A percentile compares a stretch with the other conserved stretches of the same genome.
Conservation (phyloP, 1,140 invertebrate genomes). For the Drosophila pachea region DNA sequence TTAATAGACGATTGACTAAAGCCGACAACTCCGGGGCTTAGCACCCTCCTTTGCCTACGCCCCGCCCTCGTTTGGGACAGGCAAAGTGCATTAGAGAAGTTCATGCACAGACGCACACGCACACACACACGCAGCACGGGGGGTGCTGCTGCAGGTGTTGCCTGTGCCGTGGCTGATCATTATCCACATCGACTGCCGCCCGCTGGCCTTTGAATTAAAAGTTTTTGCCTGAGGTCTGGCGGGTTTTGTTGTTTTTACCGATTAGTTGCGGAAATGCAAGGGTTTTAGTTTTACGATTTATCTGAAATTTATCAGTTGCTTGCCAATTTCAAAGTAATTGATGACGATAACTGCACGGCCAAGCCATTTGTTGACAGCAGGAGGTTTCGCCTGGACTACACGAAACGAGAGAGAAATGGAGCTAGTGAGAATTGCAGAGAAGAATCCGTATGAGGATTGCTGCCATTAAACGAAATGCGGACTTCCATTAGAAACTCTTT, state of each 20-base stretch:
- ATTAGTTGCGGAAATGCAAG: slow-evolving; percentile 50
- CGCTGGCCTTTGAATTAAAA: slow-evolving; percentile 56
- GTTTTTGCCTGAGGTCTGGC: slow-evolving; percentile 58
- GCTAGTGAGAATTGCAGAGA: neutral
- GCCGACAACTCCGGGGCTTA: slow-evolving; percentile 63
- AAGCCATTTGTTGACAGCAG: neutral
- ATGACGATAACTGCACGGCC: neutral
- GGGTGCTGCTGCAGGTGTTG: slow-evolving; percentile 66
- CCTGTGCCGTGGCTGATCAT: slow-evolving; percentile 37
- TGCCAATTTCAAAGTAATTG: slow-evolving; percentile 1
- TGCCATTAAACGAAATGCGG: no score
- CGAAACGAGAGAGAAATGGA: neutral
- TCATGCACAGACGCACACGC: neutral
- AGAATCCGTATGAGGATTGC: no score
- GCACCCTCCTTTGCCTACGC: slow-evolving; percentile 40
- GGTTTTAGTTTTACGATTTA: slow-evolving; percentile 50
- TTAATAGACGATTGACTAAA: slow-evolving; percentile 77
- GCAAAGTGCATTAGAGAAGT: slow-evolving; percentile 69
- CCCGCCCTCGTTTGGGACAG: slow-evolving; percentile 38
- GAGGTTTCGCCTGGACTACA: no score
- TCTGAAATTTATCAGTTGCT: slow-evolving; percentile 57
- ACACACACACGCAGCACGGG: neutral
- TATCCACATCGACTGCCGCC: neutral
- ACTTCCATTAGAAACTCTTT: no score
- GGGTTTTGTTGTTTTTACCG: slow-evolving; percentile 75